phyloP scores from a whole-genome alignment of 2,113 vertebrate genomes.

The Eulacestoma nigropectus region DNA sequence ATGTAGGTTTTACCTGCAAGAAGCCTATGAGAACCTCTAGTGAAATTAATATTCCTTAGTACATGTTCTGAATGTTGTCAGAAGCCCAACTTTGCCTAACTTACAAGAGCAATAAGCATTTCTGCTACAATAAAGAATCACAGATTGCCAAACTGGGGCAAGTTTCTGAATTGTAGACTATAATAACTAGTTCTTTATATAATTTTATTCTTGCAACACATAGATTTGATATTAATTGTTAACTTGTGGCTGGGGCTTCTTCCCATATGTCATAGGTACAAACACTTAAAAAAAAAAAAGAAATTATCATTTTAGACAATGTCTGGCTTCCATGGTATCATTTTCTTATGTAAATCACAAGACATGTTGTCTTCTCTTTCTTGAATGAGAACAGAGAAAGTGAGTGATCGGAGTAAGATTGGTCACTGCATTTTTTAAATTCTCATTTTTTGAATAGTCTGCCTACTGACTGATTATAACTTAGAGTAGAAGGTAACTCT shows the following conservation, averaged over 20 bases:
- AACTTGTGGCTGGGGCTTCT: neutral
- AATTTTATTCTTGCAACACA: neutral
- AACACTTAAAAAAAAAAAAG: neutral
- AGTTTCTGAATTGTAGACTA: neutral
- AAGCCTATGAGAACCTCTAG: neutral
- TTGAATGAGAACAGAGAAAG: neutral
- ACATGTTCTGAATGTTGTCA: neutral
- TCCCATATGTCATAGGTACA: neutral
- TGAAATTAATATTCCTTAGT: neutral
- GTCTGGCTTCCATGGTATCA: neutral
- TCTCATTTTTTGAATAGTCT: neutral
- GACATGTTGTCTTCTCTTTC: neutral
- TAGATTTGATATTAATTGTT: neutral
- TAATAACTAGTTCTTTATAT: neutral
- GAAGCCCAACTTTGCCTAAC: neutral
- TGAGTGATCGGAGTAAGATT: neutral
- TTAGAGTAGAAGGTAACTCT: neutral
- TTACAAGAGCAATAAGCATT: neutral
- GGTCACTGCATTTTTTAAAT: neutral
- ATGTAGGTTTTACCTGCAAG: neutral
- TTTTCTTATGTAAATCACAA: neutral
- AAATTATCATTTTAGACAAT: neutral
- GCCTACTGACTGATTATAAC: neutral
- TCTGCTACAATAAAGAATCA: neutral
- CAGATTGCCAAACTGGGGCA: neutral